Base-by-base conservation (phyloP, 1,140 invertebrate genomes). In the Caerostris darwini region DNA sequence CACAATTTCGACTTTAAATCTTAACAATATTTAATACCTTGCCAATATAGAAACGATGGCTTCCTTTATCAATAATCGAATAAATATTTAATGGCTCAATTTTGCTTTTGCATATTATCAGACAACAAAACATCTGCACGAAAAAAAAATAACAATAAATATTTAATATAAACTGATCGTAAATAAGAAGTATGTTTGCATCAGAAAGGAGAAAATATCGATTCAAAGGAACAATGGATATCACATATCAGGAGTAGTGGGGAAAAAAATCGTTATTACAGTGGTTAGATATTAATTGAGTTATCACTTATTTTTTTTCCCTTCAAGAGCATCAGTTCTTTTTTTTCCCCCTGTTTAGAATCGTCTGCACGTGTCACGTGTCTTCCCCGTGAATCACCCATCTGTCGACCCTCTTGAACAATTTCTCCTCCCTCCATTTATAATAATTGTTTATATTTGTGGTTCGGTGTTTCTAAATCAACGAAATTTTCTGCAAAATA, bases 401-500 rank as follows among this genome's bases (percentile, higher is more conserved):
- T 77, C 71, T 77, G 50, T 77, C 71, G 71, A 77, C 71, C 71
- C 71, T 77, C 71, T 53, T 4, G 71, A 77, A 12, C 71, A 77
- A 34, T 10, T 10, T 34, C 12, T 12, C 34, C 10, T 34, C 71
- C 34, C 34, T 34, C 53, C 53, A 12, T 34, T 50, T 71, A 34
- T 71, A 7, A 34, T 34, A 34, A 34, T 5, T 14, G 19, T 50
- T 77, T 50, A 50, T 50, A 10, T 5, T 50, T 77, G 3, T 12
- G 34, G 34, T 19, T 77, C 34, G 34, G 34, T 34, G 34, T 34
- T 34, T 34, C 34, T 34, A 34, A 34, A 34, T 34, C 34, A 34
- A 34, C 34, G 34, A 34, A 34, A 34, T 34, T 34, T 34, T 34
- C 34, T 34, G 0, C 34, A 34, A 34, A 34, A 1, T 34, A 34